Evolutionary conservation across 1,140 invertebrate genomes (phyloP), one percentile per base, ranked within the genome.

Genomic region (Eubasilissa regina): DNA sequence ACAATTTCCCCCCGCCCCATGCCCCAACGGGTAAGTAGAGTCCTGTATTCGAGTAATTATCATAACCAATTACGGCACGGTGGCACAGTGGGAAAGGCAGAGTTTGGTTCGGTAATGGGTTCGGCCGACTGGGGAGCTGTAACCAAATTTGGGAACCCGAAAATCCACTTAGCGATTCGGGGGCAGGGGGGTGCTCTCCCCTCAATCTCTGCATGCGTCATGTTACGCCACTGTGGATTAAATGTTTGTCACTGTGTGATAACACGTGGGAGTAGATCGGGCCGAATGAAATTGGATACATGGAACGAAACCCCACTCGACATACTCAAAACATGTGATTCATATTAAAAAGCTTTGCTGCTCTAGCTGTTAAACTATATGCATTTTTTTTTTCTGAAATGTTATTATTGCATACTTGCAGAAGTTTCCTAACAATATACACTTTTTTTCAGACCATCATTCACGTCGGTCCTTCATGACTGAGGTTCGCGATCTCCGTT

Each of bases 131-230:
- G 66, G 77, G 80, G 78, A 82, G 81, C 66, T 68, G 75, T 82
- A 79, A 82, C 78, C 74, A 75, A 80, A 79, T 80, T 80, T 77
- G 75, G 74, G 58, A 64, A 82, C 81, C 81, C 81, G 81, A 82
- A 79, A 80, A 82, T 82, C 81, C 78, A 82, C 81, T 82, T 82
- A 82, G 80, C 80, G 56, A 48, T 62, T 73, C 53, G 43, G 53
- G 70, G 53, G 66, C 64, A n/a, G 51, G 13, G 56, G 21, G 51
- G 44, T 21, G 35, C 44, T 35, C 62, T 19, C 60, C 51, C 75
- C 45, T 68, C 47, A 70, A 73, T 73, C 68, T 73, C 68, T 35
- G 66, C 66, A 68, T 73, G 25, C 68, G 68, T 73, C 68, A 73
- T 73, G 56, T 60, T 60, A 21, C 56, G 56, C 56, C 56, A 60